Base-by-base conservation (phyloP, 2,888 invertebrate genomes). In the Monochamus alternatus region DNA sequence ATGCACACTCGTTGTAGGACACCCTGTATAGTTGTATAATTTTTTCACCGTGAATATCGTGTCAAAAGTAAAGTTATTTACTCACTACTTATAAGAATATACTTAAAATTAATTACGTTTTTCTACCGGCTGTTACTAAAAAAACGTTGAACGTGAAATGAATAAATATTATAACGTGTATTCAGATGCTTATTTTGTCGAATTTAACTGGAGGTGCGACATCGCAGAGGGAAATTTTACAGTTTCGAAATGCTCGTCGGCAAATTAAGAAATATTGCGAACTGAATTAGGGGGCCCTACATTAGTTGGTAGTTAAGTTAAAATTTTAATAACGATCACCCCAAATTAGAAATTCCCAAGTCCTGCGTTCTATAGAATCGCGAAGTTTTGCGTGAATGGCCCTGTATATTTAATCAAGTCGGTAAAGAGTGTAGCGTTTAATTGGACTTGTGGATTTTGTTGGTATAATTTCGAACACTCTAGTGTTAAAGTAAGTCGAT, bases 401-500 rank as follows among this genome's bases (percentile, higher is more conserved):
- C 60, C 62, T 70, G 62, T 70, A 62, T 70, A 62, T 62, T 70
- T 70, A 70, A 62, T 62, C 70, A 70, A 62, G 62, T 70, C 58
- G 63, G 73, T 62, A 69, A 73, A 73, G 73, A 73, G 69, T 76
- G 68, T 65, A 55, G 55, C 38, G 66, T 59, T 73, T 73, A 76
- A 76, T 76, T 76, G 73, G 73, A 76, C 69, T 73, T 73, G 67
- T 59, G 63, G 73, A 75, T 75, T 75, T 68, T 59, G 72, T 73
- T 69, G 68, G 72, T 65, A 69, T 77, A 75, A 73, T 77, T 75
- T 68, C 59, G 70, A 77, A 75, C 65, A 77, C 73, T 75, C 72
- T 72, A 68, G 66, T 73, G 69, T 80, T 47, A 81, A 81, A 81
- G 81, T 83, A 81, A 83, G 81, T 82, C 82, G 81, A 83, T 82